Conservation (phyloP, 2,888 invertebrate genomes). For the Branchipolynoe longqiensis region DNA sequence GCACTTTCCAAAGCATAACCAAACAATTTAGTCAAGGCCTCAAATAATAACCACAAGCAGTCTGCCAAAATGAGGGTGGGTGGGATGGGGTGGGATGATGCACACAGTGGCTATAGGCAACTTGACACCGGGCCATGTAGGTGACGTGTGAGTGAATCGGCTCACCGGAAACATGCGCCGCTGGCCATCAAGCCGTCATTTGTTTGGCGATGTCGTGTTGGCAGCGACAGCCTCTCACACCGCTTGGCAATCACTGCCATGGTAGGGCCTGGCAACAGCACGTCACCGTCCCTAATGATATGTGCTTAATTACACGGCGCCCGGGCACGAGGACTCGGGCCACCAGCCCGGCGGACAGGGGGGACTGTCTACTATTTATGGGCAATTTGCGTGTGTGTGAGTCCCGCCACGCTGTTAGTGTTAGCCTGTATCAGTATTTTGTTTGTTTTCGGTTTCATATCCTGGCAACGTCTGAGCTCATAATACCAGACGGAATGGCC, state of each 20-base stretch:
- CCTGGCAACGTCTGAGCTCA: too few species aligned
- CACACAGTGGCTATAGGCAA: background rate
- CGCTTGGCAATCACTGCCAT: constrained; percentile 4
- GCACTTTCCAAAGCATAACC: too few species aligned
- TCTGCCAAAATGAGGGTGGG: too few species aligned
- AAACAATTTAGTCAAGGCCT: too few species aligned
- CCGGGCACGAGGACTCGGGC: background rate
- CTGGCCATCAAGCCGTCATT: background rate
- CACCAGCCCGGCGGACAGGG: background rate
- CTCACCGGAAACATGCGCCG: background rate
- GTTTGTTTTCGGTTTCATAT: too few species aligned
- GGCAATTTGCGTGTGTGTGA: constrained; percentile 11
- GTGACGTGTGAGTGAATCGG: background rate
- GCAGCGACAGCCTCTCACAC: background rate
- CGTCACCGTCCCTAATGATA: constrained; percentile 30
- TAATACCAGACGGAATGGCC: too few species aligned
- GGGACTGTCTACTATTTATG: constrained; percentile 28
- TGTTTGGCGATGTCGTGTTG: background rate
- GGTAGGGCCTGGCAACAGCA: constrained; percentile 29
- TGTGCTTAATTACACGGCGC: constrained; percentile 31
- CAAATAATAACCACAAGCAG: too few species aligned
- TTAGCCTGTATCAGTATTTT: too few species aligned
- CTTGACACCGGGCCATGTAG: background rate
- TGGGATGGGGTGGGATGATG: background rate
- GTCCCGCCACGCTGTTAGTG: background rate